These are phyloP conservation scores for Amaurobius ferox DNA, from an alignment of 2,888 invertebrate genomes.

Conservation along the genomic window DNA sequence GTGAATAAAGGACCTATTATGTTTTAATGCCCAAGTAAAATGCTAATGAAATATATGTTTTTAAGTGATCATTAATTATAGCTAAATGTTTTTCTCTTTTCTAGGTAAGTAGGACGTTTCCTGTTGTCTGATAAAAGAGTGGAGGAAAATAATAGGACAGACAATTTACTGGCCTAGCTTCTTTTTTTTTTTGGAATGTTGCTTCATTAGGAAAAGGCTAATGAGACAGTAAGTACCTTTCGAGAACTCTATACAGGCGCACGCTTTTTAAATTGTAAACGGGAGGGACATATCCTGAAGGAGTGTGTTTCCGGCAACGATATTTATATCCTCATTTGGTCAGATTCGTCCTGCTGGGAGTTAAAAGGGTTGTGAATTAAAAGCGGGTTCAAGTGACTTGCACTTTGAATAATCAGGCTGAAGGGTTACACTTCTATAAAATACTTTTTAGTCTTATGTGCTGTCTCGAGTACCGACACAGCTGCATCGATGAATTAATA, in stretches of 20 bases:
- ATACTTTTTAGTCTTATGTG: no score
- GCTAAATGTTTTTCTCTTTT: constrained; percentile 63
- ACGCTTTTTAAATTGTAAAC: not conserved
- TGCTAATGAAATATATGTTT: constrained; percentile 67
- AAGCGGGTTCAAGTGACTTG: not conserved
- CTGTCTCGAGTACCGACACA: no score
- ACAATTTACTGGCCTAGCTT: constrained; percentile 54
- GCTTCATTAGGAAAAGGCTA: constrained; percentile 63
- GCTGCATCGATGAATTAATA: no score
- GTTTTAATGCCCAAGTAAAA: constrained; percentile 40
- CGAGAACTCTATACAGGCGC: constrained; percentile 20
- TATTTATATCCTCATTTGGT: not conserved
- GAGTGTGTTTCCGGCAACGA: not conserved
- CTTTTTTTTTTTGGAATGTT: constrained; percentile 56
- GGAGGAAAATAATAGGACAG: constrained; percentile 46
- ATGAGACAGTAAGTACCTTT: constrained; percentile 65
- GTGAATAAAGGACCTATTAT: constrained; percentile 50
- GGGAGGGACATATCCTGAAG: not conserved
- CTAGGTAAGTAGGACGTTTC: constrained; percentile 64
- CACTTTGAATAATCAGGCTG: not conserved
- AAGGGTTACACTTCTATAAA: no score
- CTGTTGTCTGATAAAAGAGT: constrained; percentile 40
- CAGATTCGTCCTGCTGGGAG: not conserved
- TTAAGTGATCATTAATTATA: constrained; percentile 71
- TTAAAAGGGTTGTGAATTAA: not conserved